phyloP scores from a whole-genome alignment of 2,113 vertebrate species.

The Heterocephalus glaber region DNA sequence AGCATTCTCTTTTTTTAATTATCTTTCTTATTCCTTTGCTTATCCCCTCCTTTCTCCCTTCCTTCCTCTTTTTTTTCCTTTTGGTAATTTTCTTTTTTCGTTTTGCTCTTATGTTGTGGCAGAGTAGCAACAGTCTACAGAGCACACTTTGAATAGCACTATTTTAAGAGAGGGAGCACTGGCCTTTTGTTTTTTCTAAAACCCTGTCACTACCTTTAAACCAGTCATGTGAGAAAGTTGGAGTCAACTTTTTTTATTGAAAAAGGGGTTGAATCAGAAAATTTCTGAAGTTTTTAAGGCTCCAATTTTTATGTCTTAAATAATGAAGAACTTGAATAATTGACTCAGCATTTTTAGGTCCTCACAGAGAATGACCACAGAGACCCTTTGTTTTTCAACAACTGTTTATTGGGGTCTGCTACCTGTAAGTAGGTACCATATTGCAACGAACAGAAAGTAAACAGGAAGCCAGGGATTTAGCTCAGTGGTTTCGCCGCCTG shows the following conservation, averaged over 20 bases:
- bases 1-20: background rate
- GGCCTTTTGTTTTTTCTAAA: background rate
- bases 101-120: background rate
- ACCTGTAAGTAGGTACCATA: background rate
- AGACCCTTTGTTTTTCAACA: background rate
- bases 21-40: background rate
- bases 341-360: background rate
- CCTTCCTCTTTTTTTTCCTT: background rate
- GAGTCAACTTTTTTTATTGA: constrained; percentile 30
- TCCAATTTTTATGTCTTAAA: background rate
- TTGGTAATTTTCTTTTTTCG: background rate
- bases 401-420: background rate
- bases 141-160: background rate
- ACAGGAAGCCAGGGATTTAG: no score
- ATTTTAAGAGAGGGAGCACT: background rate
- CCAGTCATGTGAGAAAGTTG: background rate
- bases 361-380: background rate
- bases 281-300: background rate
- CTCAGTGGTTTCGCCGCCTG: no score
- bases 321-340: constrained; percentile 17
- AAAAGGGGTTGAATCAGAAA: constrained; percentile 33
- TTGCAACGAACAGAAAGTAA: background rate
- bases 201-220: background rate
- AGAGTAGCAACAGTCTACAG: background rate
- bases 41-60: background rate